Evolutionary conservation across 2,113 vertebrate genomes (phyloP).

Genomic region (Thermophis baileyi): DNA sequence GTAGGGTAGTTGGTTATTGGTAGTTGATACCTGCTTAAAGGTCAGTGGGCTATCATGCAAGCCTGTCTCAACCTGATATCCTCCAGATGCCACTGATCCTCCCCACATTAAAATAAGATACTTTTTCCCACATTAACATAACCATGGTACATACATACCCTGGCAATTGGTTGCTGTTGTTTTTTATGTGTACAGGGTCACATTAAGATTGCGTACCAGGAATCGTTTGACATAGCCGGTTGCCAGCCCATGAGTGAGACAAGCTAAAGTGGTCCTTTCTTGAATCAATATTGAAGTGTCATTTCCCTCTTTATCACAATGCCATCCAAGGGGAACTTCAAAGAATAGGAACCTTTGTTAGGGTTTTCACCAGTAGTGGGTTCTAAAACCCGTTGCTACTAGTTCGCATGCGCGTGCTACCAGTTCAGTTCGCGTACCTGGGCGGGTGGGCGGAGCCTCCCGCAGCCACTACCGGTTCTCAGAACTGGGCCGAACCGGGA

Average conservation of each 20-base stretch:
- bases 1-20: neutral
- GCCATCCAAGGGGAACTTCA: neutral
- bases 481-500: too few species aligned
- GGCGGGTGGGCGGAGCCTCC: too few species aligned
- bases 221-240: neutral
- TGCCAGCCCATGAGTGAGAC: neutral
- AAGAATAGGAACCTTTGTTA: neutral
- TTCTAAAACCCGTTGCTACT: too few species aligned
- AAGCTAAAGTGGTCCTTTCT: neutral
- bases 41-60: neutral
- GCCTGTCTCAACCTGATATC: neutral
- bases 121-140: neutral
- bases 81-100: neutral
- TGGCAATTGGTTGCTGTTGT: neutral
- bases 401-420: too few species aligned
- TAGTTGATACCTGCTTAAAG: neutral
- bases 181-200: neutral
- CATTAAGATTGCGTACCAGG: neutral
- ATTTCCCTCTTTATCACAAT: neutral
- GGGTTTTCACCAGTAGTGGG: neutral
- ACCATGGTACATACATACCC: neutral
- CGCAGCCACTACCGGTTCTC: too few species aligned
- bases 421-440: too few species aligned
- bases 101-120: neutral
- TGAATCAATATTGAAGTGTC: neutral